These are phyloP conservation scores for Xyrichtys novacula DNA, from an alignment of 2,797 vertebrate species.

Conservation along the genomic window DNA sequence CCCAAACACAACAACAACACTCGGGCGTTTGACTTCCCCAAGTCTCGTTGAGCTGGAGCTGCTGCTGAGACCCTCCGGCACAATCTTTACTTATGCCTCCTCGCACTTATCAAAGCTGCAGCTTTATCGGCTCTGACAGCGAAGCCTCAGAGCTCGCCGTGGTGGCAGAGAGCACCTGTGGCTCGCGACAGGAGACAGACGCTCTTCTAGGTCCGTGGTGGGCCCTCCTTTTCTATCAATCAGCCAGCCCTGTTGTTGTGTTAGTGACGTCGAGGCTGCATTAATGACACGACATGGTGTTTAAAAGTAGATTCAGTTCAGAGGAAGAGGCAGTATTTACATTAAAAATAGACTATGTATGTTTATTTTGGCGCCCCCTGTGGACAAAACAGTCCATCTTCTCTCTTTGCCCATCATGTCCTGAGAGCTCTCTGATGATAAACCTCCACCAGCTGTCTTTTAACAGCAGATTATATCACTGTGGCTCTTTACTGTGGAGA, in stretches of 20 bases:
- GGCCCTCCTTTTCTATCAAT: conserved; percentile 32
- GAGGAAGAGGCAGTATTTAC: background rate
- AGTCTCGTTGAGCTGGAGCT: conserved; percentile 44
- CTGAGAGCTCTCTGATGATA: no score
- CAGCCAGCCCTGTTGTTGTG: conserved; percentile 8
- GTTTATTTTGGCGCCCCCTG: no score
- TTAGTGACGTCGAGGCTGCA: conserved; percentile 54
- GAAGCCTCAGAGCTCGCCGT: conserved; percentile 42
- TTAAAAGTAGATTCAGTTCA: background rate
- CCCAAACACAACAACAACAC: conserved; percentile 8
- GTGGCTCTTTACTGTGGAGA: no score
- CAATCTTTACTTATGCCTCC: conserved; percentile 60
- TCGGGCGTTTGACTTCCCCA: conserved; percentile 44
- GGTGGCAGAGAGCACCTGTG: conserved; percentile 73
- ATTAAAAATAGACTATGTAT: background rate
- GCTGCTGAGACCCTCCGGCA: conserved; percentile 30
- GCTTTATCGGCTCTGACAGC: conserved; percentile 62
- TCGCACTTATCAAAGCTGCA: conserved; percentile 62
- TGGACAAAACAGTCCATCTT: no score
- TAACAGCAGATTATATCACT: no score
- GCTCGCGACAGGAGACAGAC: conserved; percentile 73
- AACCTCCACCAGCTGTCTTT: no score
- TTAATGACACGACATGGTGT: conserved; percentile 52
- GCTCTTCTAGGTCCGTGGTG: conserved; percentile 26
- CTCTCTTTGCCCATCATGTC: no score